A percentile compares a stretch with the other conserved stretches of the same genome.
phyloP scores from a whole-genome alignment of 2,113 vertebrate genomes.

The Fukomys damarensis region DNA sequence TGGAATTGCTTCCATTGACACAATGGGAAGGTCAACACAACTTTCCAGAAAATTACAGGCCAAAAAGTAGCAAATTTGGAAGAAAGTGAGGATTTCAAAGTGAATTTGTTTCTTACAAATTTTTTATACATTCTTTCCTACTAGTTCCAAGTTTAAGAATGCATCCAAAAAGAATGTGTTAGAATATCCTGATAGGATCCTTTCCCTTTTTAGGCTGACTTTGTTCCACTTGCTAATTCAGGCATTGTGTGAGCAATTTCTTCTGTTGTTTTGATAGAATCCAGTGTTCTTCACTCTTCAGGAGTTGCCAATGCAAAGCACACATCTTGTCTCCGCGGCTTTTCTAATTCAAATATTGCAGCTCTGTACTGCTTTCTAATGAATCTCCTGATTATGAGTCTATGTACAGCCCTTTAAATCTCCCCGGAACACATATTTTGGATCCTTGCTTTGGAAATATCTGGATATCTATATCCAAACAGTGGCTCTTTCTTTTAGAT shows the following conservation, averaged over 20 bases:
- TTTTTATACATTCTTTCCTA: conserved; percentile 38
- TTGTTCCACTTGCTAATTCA: conserved; percentile 35
- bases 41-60: conserved; percentile 23
- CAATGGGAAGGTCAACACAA: background rate
- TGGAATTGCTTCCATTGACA: conserved; percentile 19
- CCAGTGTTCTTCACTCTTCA: background rate
- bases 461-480: background rate
- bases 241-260: background rate
- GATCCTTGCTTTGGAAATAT: background rate
- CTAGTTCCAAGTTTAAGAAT: conserved; percentile 35
- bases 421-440: background rate
- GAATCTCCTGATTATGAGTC: background rate
- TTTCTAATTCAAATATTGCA: conserved; percentile 37
- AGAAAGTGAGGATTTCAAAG: background rate
- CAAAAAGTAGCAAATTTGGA: conserved; percentile 2
- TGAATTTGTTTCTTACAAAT: conserved; percentile 32
- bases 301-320: background rate
- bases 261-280: background rate
- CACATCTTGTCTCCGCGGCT: background rate
- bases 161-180: conserved; percentile 29
- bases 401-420: background rate
- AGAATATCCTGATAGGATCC: background rate
- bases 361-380: background rate
- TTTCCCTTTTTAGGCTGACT: conserved; percentile 49
- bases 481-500: background rate